Conservation (phyloP, 2,113 vertebrate species). For the Neoarius graeffei region DNA sequence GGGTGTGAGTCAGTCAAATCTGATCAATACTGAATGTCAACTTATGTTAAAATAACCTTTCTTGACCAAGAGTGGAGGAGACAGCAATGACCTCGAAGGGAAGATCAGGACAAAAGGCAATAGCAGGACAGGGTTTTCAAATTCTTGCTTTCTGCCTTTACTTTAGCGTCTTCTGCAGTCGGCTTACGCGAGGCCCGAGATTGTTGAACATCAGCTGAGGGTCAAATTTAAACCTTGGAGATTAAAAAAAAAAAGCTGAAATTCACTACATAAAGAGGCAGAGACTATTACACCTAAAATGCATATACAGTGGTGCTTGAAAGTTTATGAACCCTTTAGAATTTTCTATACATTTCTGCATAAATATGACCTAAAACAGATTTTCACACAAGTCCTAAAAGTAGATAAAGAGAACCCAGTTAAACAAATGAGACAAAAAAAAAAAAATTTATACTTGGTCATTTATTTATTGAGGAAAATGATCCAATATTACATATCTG, state of each 20-base stretch:
- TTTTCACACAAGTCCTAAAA: no score
- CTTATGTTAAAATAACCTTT: background rate
- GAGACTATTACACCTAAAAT: background rate
- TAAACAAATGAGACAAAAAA: no score
- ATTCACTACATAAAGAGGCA: background rate
- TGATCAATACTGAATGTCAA: background rate
- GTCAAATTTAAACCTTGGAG: slow-evolving; percentile 71
- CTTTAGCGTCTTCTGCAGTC: slow-evolving; percentile 59
- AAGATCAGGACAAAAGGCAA: slow-evolving; percentile 55
- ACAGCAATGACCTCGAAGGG: slow-evolving; percentile 26
- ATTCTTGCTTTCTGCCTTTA: slow-evolving; percentile 42
- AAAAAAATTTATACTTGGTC: no score
- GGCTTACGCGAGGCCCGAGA: slow-evolving; percentile 56
- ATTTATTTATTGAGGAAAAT: no score
- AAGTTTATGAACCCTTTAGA: no score
- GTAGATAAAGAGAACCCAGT: no score
- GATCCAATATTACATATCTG: no score
- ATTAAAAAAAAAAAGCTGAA: background rate
- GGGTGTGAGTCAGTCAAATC: no score
- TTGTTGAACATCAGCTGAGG: slow-evolving; percentile 70
- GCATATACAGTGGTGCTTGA: no score
- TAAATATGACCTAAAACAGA: no score
- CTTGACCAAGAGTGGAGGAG: background rate
- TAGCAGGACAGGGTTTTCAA: slow-evolving; percentile 44
- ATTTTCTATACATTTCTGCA: no score